phyloP scores from a whole-genome alignment of 2,113 vertebrate genomes.

The Galeopterus variegatus region DNA sequence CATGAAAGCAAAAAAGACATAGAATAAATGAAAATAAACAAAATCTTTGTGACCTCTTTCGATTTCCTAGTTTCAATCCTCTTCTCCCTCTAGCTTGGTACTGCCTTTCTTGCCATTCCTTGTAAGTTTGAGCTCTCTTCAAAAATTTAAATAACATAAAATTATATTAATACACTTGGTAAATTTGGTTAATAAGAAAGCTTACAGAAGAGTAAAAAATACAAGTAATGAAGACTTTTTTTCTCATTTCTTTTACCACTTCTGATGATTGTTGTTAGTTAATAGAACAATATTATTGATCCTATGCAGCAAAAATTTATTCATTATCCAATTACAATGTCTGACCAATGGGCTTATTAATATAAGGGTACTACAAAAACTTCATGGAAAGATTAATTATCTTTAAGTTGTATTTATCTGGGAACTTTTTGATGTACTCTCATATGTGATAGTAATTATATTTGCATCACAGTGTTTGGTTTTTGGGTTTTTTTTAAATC shows the following conservation, averaged over 20 bases:
- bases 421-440: too few species aligned
- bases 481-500: not conserved
- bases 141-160: not conserved
- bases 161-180: not conserved
- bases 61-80: not conserved
- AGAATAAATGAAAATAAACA: not conserved
- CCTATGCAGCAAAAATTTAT: slow-evolving; percentile 58
- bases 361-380: not conserved
- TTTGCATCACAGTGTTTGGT: not conserved
- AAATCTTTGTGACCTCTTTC: not conserved
- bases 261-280: not conserved
- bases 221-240: not conserved
- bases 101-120: not conserved
- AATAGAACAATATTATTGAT: slow-evolving; percentile 31
- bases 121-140: not conserved
- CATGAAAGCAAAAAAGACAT: not conserved
- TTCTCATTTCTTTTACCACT: not conserved
- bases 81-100: not conserved
- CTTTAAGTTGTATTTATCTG: too few species aligned
- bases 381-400: too few species aligned
- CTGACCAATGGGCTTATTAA: not conserved
- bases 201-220: not conserved
- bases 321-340: slow-evolving; percentile 47
- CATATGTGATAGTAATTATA: not conserved
- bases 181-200: not conserved